These are phyloP conservation scores for Armadillidium nasatum DNA, from an alignment of 1,140 invertebrate genomes.

Conservation along the genomic window DNA sequence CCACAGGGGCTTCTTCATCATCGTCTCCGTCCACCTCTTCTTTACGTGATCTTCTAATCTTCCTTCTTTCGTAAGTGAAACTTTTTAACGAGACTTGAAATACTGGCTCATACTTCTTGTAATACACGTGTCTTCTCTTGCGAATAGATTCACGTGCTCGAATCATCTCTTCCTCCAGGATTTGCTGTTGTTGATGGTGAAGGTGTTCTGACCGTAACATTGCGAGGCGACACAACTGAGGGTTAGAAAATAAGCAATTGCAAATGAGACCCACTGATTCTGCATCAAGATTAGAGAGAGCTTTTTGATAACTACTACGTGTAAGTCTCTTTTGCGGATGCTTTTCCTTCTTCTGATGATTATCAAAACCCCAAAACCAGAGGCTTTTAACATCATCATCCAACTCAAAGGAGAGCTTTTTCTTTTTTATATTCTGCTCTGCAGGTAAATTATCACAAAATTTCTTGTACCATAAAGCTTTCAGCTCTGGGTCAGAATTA, in stretches of 20 bases:
- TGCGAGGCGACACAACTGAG: conserved; percentile 9
- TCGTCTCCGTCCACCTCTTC: background rate
- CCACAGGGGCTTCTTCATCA: background rate
- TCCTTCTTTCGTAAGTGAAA: conserved; percentile 16
- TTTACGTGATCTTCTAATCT: background rate
- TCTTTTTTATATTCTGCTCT: background rate
- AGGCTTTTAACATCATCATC: conserved; percentile 25
- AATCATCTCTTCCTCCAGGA: conserved; percentile 17
- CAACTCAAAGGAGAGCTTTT: background rate
- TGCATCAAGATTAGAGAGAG: background rate
- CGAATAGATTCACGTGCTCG: background rate
- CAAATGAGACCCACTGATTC: conserved; percentile 7
- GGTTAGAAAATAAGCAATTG: conserved; percentile 16
- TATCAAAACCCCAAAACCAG: conserved; percentile 31
- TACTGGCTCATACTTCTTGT: conserved; percentile 24
- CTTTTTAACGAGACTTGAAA: conserved; percentile 14
- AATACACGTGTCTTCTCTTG: conserved; percentile 22
- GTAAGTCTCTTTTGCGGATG: conserved; percentile 13
- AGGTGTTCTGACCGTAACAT: background rate
- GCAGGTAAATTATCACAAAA: background rate
- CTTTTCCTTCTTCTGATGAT: conserved; percentile 12
- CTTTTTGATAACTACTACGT: conserved; percentile 1
- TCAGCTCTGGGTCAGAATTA: background rate
- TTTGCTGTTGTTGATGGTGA: no score
- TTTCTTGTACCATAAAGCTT: background rate